Conservation (phyloP, 2,888 invertebrate species). For the Agrotis segetum region DNA sequence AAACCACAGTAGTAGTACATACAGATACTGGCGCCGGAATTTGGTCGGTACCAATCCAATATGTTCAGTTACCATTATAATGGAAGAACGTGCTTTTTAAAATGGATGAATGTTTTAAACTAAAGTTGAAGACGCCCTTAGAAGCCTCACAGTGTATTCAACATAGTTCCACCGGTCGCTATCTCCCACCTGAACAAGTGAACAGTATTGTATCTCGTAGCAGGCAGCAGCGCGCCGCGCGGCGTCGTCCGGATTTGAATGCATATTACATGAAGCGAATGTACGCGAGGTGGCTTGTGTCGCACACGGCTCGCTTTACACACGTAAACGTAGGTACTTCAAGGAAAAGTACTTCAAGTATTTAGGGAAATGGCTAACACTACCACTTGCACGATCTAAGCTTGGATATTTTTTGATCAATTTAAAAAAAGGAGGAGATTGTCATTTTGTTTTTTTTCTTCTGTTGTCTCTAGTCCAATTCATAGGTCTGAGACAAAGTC, state of each 20-base stretch:
- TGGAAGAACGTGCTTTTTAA: background rate
- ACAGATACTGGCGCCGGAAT: background rate
- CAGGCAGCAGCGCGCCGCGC: conserved; percentile 31
- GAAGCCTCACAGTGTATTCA: background rate
- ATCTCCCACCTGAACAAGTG: background rate
- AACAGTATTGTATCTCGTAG: conserved; percentile 22
- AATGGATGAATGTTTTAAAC: too few species aligned
- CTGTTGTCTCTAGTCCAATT: too few species aligned
- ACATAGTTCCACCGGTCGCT: background rate
- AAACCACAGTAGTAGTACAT: background rate
- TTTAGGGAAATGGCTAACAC: conserved; percentile 30
- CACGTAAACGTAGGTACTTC: conserved; percentile 12
- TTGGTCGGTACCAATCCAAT: background rate
- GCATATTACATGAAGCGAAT: conserved; percentile 73
- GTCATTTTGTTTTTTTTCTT: too few species aligned
- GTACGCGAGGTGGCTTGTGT: conserved; percentile 35
- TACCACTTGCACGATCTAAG: background rate
- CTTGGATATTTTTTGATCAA: too few species aligned
- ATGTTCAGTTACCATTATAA: background rate
- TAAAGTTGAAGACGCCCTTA: background rate
- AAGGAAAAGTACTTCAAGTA: conserved; percentile 32
- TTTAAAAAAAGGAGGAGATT: too few species aligned
- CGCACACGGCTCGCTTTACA: conserved; percentile 17
- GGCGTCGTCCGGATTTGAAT: conserved; percentile 65
- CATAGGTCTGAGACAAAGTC: too few species aligned